Conservation (phyloP, 2,797 vertebrate species). For the Antennarius maculatus region DNA sequence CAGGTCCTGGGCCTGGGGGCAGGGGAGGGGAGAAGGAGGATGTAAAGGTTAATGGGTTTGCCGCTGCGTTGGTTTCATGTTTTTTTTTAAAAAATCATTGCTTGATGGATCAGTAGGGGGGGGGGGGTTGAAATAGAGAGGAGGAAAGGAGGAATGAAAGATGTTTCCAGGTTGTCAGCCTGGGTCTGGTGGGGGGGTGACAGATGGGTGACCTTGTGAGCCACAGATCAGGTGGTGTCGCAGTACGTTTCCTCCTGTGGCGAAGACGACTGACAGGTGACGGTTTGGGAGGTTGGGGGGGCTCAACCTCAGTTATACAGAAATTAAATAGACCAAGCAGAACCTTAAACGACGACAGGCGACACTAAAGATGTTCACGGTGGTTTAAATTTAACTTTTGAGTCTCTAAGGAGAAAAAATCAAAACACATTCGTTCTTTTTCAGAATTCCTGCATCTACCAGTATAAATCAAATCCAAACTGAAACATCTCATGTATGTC, state of each 20-base stretch:
- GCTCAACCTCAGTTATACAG: neutral
- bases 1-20: slow-evolving; percentile 93
- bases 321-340: neutral
- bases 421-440: neutral
- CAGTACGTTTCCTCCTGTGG: slow-evolving; percentile 33
- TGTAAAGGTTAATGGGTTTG: slow-evolving; percentile 77
- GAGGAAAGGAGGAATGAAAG: slow-evolving; percentile 26
- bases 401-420: neutral
- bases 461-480: neutral
- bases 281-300: slow-evolving; percentile 5
- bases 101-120: slow-evolving; percentile 49
- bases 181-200: slow-evolving; percentile 35
- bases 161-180: slow-evolving; percentile 40
- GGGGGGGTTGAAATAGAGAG: slow-evolving; percentile 15
- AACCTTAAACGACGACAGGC: no score
- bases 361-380: no score
- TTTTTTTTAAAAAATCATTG: slow-evolving; percentile 62
- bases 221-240: slow-evolving; percentile 48
- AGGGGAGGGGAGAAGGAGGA: slow-evolving; percentile 68
- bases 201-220: slow-evolving; percentile 46
- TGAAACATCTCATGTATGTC: no score
- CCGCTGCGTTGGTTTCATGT: slow-evolving; percentile 68
- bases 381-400: no score
- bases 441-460: neutral
- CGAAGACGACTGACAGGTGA: slow-evolving; percentile 43